A percentile compares a stretch with the other conserved stretches of the same genome.
These are phyloP conservation scores for Aplocera efformata DNA, from an alignment of 2,888 invertebrate genomes.

Conservation along the genomic window DNA sequence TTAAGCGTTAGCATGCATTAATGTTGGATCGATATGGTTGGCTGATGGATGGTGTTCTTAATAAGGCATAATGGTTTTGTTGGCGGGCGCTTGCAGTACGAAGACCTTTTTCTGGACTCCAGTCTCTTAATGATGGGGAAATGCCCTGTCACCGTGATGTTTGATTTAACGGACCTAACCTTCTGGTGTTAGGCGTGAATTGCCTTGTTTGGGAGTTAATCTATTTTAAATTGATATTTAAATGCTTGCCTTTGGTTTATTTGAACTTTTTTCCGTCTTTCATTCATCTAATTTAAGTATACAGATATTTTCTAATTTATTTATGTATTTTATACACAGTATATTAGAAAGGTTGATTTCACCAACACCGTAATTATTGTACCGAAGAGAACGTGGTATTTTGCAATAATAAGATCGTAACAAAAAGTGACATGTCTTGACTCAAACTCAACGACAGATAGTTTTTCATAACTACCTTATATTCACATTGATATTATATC, in stretches of 20 bases:
- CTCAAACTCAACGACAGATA: no score
- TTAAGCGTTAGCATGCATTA: constrained; percentile 78
- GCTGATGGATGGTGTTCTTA: constrained; percentile 77
- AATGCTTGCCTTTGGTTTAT: constrained; percentile 35
- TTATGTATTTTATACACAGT: no score
- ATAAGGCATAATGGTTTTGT: constrained; percentile 78
- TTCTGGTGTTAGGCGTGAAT: constrained; percentile 68
- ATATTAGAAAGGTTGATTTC: no score
- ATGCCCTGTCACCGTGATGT: constrained; percentile 67
- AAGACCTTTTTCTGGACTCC: constrained; percentile 60
- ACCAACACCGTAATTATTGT: no score
- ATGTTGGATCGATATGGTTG: constrained; percentile 75
- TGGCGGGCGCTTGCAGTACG: constrained; percentile 69
- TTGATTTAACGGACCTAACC: constrained; percentile 60
- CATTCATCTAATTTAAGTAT: constrained; percentile 8
- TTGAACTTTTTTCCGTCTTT: constrained; percentile 30
- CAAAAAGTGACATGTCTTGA: no score
- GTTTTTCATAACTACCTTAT: no score
- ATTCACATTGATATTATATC: no score
- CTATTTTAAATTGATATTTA: constrained; percentile 58
- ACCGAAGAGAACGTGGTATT: no score
- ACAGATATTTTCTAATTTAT: no score
- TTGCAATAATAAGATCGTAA: no score
- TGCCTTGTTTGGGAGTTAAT: constrained; percentile 60
- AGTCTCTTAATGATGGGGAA: constrained; percentile 63